Evolutionary conservation across 2,888 invertebrate genomes (phyloP), one percentile per base, ranked within the genome.

Genomic region (Megamerina dolium): DNA sequence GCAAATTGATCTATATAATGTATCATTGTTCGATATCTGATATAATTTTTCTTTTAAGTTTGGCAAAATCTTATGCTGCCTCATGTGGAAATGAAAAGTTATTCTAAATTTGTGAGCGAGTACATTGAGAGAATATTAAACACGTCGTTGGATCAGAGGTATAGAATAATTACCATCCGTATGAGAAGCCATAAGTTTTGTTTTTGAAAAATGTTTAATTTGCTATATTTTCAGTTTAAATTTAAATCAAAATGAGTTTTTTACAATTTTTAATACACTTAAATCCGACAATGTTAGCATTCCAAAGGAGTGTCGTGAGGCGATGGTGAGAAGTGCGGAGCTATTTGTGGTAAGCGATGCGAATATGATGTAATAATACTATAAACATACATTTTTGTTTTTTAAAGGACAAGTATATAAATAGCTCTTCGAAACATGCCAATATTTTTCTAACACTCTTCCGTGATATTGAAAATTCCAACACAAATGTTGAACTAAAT

Each of bases 21-120:
- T 14, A 8, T 21, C 12, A 3, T 21, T 23, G 23, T 23, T 23
- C 10, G 23, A 23, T 23, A 23, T 23, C n/a, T 4, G 3, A 31
- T 33, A 30, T 10, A 10, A 6, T 38, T 41, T 76, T 73, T 37
- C 6, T n/a, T 39, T 36, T 8, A 64, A 81, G 82, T 81, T 12
- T 87, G 87, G 82, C 80, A 83, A 68, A 83, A 86, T 49, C 70
- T 85, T 2, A 85, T 86, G 78, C 70, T 82, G 29, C 83, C 86
- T 1, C 70, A 85, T 59, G 72, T 86, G 33, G 85, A 85, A 52
- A 69, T 84, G 64, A 83, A 82, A 61, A 80, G 77, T 60, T 87
- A 85, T 56, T 75, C 81, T 1, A 79, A 77, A 52, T 83, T 79
- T 66, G 75, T 83, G 23, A 67, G 78, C 5, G 74, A 75, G 37